Evolutionary conservation across 35 echinoderm and acorn worm species (phyloP).

Genomic region (Ophiothrix spiculata): DNA sequence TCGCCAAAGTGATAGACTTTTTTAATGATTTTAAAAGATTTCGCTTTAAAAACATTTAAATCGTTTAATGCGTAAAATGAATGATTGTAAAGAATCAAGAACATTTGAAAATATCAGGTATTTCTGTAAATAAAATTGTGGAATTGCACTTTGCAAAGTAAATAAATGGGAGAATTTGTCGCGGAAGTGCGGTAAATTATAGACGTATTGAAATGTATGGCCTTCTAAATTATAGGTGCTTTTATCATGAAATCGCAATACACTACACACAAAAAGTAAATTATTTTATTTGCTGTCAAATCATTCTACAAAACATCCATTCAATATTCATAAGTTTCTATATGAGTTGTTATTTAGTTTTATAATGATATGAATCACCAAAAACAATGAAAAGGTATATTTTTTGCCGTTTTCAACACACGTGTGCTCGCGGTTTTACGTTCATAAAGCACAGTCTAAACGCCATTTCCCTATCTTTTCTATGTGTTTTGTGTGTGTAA

Average conservation of each 20-base stretch:
- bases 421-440: background rate
- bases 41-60: no score
- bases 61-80: no score
- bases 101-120: no score
- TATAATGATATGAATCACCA: background rate
- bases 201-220: no score
- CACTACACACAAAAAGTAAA: no score
- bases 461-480: background rate
- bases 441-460: background rate
- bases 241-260: no score
- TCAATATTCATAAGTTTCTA: background rate
- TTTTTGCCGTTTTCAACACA: background rate
- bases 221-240: no score
- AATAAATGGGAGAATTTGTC: background rate
- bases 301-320: no score
- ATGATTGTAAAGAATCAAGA: no score
- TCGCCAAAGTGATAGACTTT: background rate
- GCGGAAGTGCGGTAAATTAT: no score
- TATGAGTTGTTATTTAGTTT: conserved; percentile 1
- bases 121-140: no score
- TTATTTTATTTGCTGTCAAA: no score
- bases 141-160: background rate
- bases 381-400: background rate
- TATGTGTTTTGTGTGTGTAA: background rate
- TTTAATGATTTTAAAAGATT: background rate